These are phyloP conservation scores for Arrhamphus sclerolepis DNA, from an alignment of 2,797 vertebrate species.

Conservation along the genomic window DNA sequence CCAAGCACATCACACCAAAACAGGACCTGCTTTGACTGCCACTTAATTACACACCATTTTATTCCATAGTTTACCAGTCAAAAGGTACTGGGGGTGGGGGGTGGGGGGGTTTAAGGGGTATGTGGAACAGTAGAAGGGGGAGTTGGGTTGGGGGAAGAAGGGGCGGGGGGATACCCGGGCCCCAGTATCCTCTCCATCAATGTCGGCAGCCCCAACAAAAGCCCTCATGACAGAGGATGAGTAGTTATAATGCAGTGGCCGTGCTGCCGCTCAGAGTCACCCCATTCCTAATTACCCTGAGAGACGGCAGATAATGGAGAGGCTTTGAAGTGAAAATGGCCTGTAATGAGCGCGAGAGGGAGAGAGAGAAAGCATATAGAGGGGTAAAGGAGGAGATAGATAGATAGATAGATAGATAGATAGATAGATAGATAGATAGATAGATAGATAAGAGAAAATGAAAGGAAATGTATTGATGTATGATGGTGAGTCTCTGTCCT, in stretches of 20 bases:
- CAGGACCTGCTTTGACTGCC: slow-evolving; percentile 92
- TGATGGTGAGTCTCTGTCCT: slow-evolving; percentile 2
- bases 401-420: too few relatives aligned
- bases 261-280: slow-evolving; percentile 89
- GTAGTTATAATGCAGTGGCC: slow-evolving; percentile 86
- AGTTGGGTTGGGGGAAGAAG: slow-evolving; percentile 1
- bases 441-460: slow-evolving; percentile 3
- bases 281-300: slow-evolving; percentile 93
- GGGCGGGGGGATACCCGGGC: slow-evolving; percentile 42
- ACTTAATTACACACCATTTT: slow-evolving; percentile 93
- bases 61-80: slow-evolving; percentile 90
- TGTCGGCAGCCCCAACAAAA: slow-evolving; percentile 85
- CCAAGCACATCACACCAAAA: slow-evolving; percentile 83
- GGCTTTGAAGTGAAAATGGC: slow-evolving; percentile 92
- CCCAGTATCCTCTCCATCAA: slow-evolving; percentile 88
- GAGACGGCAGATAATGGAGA: slow-evolving; percentile 90
- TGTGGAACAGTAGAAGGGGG: slow-evolving; percentile 24
- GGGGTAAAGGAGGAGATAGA: slow-evolving; percentile 29
- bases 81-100: slow-evolving; percentile 73
- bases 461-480: slow-evolving; percentile 8
- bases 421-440: not conserved
- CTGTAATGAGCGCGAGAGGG: slow-evolving; percentile 83
- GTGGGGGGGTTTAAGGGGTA: slow-evolving; percentile 63
- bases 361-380: slow-evolving; percentile 34
- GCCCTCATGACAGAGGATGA: slow-evolving; percentile 86